Base-by-base conservation (phyloP, 2,113 vertebrate species). In the Hydropotes inermis region DNA sequence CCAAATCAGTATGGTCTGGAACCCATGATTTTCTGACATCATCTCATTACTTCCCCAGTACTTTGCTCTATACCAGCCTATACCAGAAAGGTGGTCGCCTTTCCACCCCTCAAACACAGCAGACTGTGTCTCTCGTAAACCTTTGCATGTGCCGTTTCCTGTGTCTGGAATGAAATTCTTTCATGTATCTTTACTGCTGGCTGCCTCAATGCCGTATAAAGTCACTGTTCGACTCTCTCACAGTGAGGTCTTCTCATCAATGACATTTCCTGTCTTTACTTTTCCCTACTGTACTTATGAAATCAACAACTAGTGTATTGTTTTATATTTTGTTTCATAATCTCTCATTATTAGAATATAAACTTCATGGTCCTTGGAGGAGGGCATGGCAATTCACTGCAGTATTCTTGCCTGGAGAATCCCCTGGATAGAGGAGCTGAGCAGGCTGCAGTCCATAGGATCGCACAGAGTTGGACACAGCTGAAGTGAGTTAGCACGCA, bases 391-490 rank as follows among this genome's bases (percentile, higher is more conserved):
- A 39, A 39, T 36, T 70, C 67, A 70, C n/a, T 70, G n/a, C 67
- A 39, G 67, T 23, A 70, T 39, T 70, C 67, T 70, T 70, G n/a
- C n/a, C 10, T 39, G 67, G 67, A 70, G 67, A 70, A 70, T 70
- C n/a, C n/a, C n/a, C 12, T 3, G 19, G 19, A 39, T 23, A 70
- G 19, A 39, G 67, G n/a, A 39, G 67, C n/a, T 39, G 67, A 70
- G n/a, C 10, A 70, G n/a, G 67, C n/a, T 70, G 67, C 5, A 70
- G 19, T 39, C n/a, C 19, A 23, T 39, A 39, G 67, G n/a, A 39
- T 23, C 0, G 0, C 19, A 36, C 9, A 39, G 9, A 70, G 19
- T 23, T 70, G 67, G 19, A 36, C 64, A 36, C 0, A 1, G 2
- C n/a, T 70, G 67, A 70, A 70, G n/a, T 70, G 67, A 70, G 23